Percentiles rank a stretch among this genome's conserved stretches.
Evolutionary conservation across 2,113 vertebrate species (phyloP).

Genomic region (Castor canadensis): DNA sequence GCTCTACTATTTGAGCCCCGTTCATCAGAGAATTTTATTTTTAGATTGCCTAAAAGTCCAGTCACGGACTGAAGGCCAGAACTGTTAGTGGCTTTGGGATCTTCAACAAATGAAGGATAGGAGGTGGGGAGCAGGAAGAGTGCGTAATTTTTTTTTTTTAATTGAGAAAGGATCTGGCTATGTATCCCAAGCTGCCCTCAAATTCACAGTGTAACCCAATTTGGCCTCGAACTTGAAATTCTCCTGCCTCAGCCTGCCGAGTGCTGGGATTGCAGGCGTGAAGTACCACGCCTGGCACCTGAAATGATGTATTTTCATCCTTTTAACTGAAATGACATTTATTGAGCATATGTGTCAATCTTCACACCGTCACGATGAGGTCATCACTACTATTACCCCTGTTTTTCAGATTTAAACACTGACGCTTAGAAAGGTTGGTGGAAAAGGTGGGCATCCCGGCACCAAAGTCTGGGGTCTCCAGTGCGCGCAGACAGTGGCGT

Average conservation of each 20-base stretch:
- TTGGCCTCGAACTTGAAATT: neutral
- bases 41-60: neutral
- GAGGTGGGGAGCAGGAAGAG: neutral
- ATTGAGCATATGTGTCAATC: neutral
- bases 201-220: no score
- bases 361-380: neutral
- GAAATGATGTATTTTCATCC: neutral
- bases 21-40: neutral
- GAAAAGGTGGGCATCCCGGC: no score
- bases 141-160: neutral
- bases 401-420: neutral
- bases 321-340: neutral
- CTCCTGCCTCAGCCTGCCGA: neutral
- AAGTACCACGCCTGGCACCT: neutral
- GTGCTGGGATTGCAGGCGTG: no score
- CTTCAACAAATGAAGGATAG: neutral
- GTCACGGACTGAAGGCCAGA: neutral
- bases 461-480: neutral
- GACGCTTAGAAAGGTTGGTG: no score
- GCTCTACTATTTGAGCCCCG: no score
- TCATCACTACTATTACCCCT: neutral
- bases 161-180: no score
- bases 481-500: accelerated
- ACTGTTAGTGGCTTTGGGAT: neutral
- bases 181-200: neutral